Percentiles rank a stretch among this genome's conserved stretches.
Evolutionary conservation across 1,140 invertebrate species (phyloP).

Genomic region (Aphidius gifuensis): DNA sequence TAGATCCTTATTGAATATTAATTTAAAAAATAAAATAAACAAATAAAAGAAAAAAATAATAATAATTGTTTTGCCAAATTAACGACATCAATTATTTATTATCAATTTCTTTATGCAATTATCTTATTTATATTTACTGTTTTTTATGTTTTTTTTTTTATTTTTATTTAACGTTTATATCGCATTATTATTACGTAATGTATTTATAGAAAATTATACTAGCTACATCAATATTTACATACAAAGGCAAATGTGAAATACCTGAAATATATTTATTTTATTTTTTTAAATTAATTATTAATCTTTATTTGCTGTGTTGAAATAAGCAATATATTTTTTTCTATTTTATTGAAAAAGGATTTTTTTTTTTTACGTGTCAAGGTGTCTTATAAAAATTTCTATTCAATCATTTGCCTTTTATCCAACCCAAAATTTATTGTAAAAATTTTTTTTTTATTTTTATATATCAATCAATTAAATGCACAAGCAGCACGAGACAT

Average conservation of each 20-base stretch:
- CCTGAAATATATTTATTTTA: slow-evolving; percentile 40
- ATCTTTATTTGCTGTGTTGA: background rate
- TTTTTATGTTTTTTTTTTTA: too few relatives aligned
- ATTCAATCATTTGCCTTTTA: slow-evolving; percentile 40
- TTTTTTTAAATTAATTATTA: background rate
- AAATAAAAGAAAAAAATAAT: too few relatives aligned
- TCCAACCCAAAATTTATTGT: slow-evolving; percentile 22
- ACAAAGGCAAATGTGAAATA: slow-evolving; percentile 56
- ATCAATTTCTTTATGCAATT: too few relatives aligned
- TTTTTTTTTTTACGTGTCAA: background rate
- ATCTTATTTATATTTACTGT: too few relatives aligned
- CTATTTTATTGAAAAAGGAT: background rate
- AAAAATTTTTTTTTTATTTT: background rate
- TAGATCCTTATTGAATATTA: too few relatives aligned
- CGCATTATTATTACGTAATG: slow-evolving; percentile 24
- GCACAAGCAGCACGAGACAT: slow-evolving; percentile 6
- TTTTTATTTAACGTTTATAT: too few relatives aligned
- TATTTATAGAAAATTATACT: slow-evolving; percentile 53
- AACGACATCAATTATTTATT: too few relatives aligned
- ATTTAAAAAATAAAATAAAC: too few relatives aligned
- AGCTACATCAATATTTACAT: slow-evolving; percentile 53
- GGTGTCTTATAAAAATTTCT: background rate
- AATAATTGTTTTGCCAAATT: too few relatives aligned
- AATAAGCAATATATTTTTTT: slow-evolving; percentile 1
- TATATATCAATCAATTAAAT: slow-evolving; percentile 19